These are phyloP conservation scores for Tanypteryx hageni DNA, from an alignment of 2,888 invertebrate genomes.

Conservation along the genomic window DNA sequence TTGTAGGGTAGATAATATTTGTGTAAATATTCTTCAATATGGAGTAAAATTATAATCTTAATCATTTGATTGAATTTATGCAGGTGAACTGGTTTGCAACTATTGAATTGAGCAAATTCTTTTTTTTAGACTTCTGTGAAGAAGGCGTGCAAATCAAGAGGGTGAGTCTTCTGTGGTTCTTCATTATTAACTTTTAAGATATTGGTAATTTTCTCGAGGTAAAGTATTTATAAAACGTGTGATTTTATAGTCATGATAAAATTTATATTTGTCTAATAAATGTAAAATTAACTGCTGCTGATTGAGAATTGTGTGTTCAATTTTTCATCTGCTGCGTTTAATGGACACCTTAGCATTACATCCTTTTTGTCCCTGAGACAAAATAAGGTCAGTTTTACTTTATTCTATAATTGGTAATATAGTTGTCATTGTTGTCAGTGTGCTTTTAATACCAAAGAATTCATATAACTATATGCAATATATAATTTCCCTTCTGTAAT, in stretches of 20 bases:
- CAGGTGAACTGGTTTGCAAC: background rate
- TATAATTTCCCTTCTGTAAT: too few species aligned
- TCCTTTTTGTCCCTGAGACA: conserved; percentile 29
- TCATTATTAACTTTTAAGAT: background rate
- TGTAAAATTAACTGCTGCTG: background rate
- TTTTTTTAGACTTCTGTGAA: conserved; percentile 34
- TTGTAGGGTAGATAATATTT: background rate
- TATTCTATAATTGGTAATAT: too few species aligned
- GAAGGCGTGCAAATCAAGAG: background rate
- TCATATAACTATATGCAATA: too few species aligned
- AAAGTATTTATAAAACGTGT: background rate
- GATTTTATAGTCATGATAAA: background rate
- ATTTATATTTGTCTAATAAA: background rate
- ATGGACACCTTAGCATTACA: conserved; percentile 49
- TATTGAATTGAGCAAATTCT: background rate
- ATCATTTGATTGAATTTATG: background rate
- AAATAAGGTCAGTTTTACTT: conserved; percentile 31
- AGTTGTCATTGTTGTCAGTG: too few species aligned
- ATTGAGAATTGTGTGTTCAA: conserved; percentile 17
- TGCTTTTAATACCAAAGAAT: too few species aligned
- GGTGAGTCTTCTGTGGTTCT: conserved; percentile 14
- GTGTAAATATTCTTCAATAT: background rate
- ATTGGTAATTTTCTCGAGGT: background rate
- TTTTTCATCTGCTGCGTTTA: conserved; percentile 40
- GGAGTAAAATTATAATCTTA: background rate